Evolutionary conservation across 30 jellyfish, hydroid and myxozoan genomes (phyloP).

Genomic region (Hydra vulgaris): DNA sequence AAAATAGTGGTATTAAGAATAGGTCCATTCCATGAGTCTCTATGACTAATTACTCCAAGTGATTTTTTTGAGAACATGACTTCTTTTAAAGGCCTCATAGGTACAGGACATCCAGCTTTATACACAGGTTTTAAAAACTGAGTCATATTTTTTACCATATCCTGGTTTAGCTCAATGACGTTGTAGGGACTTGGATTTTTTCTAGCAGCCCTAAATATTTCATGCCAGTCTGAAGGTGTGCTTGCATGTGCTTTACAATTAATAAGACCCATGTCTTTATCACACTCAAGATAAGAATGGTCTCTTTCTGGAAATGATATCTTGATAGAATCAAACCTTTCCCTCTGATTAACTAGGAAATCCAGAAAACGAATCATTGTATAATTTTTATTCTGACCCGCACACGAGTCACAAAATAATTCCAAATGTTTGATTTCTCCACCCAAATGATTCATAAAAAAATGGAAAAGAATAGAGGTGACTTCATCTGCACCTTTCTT

Average conservation of each 20-base stretch:
- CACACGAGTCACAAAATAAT: not conserved
- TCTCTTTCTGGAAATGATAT: not conserved
- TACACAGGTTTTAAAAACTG: not conserved
- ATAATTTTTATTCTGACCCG: not conserved
- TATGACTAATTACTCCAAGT: not conserved
- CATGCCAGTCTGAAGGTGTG: not conserved
- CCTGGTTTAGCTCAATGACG: not conserved
- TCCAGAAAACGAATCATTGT: not conserved
- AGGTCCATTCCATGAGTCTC: not conserved
- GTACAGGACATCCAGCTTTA: not conserved
- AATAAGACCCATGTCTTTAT: not conserved
- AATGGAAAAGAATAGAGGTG: not conserved
- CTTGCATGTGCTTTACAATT: not conserved
- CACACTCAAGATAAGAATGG: not conserved
- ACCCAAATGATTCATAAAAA: not conserved
- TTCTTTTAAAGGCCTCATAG: not conserved
- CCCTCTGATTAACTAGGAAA: not conserved
- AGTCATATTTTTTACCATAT: not conserved
- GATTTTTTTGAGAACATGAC: not conserved
- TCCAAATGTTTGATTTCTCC: not conserved
- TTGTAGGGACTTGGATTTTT: not conserved
- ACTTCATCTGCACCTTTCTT: not conserved
- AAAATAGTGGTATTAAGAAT: not conserved
- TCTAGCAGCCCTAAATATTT: not conserved
- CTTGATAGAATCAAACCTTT: not conserved